phyloP scores from a whole-genome alignment of 30 jellyfish, hydroid and myxozoan genomes.

The Rhopilema esculentum region DNA sequence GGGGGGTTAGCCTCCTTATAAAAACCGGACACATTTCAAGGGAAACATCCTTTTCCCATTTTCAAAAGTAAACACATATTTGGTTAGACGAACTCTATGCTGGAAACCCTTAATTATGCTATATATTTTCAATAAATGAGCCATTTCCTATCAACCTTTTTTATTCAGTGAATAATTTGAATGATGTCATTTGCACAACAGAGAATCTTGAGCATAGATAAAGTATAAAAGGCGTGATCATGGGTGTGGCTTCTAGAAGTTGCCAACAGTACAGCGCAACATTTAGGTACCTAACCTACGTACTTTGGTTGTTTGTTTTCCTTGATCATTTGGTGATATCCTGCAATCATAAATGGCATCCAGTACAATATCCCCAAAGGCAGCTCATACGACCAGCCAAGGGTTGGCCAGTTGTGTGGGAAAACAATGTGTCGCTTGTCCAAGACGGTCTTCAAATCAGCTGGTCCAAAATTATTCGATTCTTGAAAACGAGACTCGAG shows the following conservation, averaged over 20 bases:
- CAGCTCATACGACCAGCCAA: conserved; percentile 39
- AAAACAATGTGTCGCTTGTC: conserved; percentile 16
- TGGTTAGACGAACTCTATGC: too few relatives aligned
- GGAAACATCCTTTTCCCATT: too few relatives aligned
- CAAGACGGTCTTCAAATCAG: conserved; percentile 12
- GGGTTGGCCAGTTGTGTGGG: conserved; percentile 20
- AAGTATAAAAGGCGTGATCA: background rate
- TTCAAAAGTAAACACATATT: too few relatives aligned
- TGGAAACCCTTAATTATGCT: too few relatives aligned
- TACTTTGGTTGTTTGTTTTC: conserved; percentile 2
- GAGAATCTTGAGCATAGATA: too few relatives aligned
- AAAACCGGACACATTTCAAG: too few relatives aligned
- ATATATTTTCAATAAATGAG: too few relatives aligned
- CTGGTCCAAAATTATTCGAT: background rate
- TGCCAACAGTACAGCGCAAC: background rate
- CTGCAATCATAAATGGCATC: conserved; percentile 34
- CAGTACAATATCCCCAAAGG: conserved; percentile 20
- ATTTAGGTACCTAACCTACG: background rate
- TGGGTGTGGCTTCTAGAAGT: background rate
- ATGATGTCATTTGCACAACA: too few relatives aligned
- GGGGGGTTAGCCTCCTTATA: too few relatives aligned
- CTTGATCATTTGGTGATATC: conserved; percentile 13
- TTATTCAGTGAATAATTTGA: too few relatives aligned
- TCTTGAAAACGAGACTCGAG: background rate
- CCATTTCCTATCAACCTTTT: too few relatives aligned